These are phyloP conservation scores for Umimayanthus chanpuru DNA, from an alignment of 92 coral and sea anemone genomes.

Conservation along the genomic window DNA sequence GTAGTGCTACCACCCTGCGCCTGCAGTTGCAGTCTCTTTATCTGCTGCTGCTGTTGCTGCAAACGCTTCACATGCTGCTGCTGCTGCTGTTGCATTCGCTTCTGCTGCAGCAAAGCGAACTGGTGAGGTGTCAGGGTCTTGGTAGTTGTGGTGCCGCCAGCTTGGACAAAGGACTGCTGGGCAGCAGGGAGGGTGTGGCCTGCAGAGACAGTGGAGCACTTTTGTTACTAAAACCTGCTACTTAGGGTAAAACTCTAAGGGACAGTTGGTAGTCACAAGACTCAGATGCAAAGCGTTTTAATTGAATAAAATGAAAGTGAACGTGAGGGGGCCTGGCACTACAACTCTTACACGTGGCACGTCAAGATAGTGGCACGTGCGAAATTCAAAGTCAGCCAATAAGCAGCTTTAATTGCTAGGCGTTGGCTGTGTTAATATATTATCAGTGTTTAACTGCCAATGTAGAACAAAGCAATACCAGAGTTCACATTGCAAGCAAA, in stretches of 20 bases:
- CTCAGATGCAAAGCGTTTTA: too few relatives aligned
- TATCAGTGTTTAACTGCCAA: too few relatives aligned
- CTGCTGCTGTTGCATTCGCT: conserved; percentile 60
- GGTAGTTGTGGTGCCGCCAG: background rate
- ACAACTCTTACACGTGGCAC: too few relatives aligned
- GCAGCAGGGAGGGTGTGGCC: conserved; percentile 36
- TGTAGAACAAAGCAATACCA: too few relatives aligned
- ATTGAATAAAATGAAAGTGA: too few relatives aligned
- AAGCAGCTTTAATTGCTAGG: too few relatives aligned
- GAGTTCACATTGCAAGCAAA: too few relatives aligned
- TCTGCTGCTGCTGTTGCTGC: conserved; percentile 54
- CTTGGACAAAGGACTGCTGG: conserved; percentile 36
- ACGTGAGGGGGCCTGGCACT: too few relatives aligned
- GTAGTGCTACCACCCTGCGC: conserved; percentile 19
- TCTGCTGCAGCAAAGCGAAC: conserved; percentile 40
- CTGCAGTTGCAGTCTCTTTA: conserved; percentile 47
- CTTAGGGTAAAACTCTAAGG: background rate
- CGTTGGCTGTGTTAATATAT: too few relatives aligned
- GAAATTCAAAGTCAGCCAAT: too few relatives aligned
- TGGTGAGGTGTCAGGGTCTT: conserved; percentile 62
- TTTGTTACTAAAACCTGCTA: background rate
- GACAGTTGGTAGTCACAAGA: background rate
- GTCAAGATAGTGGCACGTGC: too few relatives aligned
- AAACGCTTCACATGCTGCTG: conserved; percentile 47
- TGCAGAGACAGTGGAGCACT: background rate